These are phyloP conservation scores for Stegodyphus dumicola DNA, from an alignment of 1,140 invertebrate species.

Conservation along the genomic window DNA sequence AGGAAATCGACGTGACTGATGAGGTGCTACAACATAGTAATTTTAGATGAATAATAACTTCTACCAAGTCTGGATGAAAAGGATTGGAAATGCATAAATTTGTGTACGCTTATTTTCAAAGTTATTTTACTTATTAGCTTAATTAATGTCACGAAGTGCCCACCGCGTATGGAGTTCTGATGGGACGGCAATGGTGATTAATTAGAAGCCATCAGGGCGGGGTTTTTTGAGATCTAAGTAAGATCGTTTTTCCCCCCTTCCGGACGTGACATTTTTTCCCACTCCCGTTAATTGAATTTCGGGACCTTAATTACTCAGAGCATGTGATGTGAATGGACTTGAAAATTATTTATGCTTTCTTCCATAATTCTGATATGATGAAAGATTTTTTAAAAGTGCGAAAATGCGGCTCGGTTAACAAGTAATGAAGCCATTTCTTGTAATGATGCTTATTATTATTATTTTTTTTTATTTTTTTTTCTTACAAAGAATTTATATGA, in stretches of 20 bases:
- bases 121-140: constrained; percentile 26
- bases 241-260: constrained; percentile 1
- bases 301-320: background rate
- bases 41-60: constrained; percentile 8
- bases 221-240: constrained; percentile 10
- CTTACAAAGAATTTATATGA: too few relatives aligned
- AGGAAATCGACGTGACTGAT: constrained; percentile 3
- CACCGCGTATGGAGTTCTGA: constrained; percentile 25
- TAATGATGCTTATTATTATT: too few relatives aligned
- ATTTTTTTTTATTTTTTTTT: too few relatives aligned
- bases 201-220: constrained; percentile 25
- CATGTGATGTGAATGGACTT: background rate
- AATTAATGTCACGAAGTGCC: constrained; percentile 36
- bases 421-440: too few relatives aligned
- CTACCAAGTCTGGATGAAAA: constrained; percentile 6
- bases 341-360: background rate
- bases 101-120: constrained; percentile 2
- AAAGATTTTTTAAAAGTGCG: too few relatives aligned
- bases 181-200: constrained; percentile 39
- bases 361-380: too few relatives aligned
- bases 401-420: too few relatives aligned
- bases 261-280: constrained; percentile 13
- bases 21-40: background rate
- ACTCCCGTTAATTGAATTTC: constrained; percentile 25
- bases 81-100: constrained; percentile 7